phyloP scores from a whole-genome alignment of 2,797 vertebrate genomes.

The Sebastes hopkinsi region DNA sequence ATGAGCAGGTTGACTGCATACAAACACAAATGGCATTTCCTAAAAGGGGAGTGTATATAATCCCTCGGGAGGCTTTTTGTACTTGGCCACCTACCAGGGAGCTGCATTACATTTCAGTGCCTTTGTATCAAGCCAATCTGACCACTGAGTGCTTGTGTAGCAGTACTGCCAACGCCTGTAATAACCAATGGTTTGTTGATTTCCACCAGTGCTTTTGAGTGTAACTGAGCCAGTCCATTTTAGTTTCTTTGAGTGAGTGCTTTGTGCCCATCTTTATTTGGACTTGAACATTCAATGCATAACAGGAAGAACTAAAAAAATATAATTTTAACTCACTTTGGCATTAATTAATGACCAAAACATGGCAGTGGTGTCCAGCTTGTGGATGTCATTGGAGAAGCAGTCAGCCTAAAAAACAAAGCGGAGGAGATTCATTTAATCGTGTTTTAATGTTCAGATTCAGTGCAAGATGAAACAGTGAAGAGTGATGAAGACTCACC shows the following conservation, averaged over 20 bases:
- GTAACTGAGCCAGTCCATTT: constrained; percentile 1
- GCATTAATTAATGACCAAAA: constrained; percentile 93
- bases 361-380: constrained; percentile 93
- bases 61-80: constrained; percentile 47
- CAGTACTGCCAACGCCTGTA: constrained; percentile 18
- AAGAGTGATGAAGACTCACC: constrained; percentile 80
- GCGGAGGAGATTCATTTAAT: constrained; percentile 21
- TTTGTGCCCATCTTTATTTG: neutral
- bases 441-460: constrained; percentile 4
- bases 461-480: neutral
- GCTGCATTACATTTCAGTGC: constrained; percentile 49
- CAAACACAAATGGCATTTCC: constrained; percentile 46
- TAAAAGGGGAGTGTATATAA: constrained; percentile 45
- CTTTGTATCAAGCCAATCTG: constrained; percentile 39
- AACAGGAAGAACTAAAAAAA: neutral
- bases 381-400: constrained; percentile 99
- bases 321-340: constrained; percentile 84
- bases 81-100: constrained; percentile 53
- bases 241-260: neutral
- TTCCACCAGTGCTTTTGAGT: constrained; percentile 17
- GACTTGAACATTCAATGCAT: neutral
- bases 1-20: constrained; percentile 37
- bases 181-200: constrained; percentile 25
- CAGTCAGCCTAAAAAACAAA: constrained; percentile 91
- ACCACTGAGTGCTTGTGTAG: constrained; percentile 11